phyloP scores from a whole-genome alignment of 2,888 invertebrate genomes.

The Ptychoptera contaminata region DNA sequence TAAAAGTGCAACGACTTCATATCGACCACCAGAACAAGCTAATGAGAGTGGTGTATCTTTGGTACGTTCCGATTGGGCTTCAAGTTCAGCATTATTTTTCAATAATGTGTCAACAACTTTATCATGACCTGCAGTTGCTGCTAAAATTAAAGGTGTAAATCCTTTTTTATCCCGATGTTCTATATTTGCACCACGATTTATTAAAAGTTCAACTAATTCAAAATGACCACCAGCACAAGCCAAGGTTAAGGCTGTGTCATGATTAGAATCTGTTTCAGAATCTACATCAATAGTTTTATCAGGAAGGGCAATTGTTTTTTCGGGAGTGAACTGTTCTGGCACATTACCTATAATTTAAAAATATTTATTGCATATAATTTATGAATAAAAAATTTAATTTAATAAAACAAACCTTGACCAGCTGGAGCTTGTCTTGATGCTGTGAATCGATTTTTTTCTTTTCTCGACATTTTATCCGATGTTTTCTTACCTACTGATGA shows the following conservation, averaged over 20 bases:
- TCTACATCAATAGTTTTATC: slow-evolving; percentile 83
- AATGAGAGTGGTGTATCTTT: slow-evolving; percentile 96
- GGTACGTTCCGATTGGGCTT: slow-evolving; percentile 96
- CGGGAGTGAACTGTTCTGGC: slow-evolving; percentile 21
- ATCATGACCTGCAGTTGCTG: slow-evolving; percentile 91
- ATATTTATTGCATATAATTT: background rate
- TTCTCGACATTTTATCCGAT: slow-evolving; percentile 28
- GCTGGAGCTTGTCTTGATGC: slow-evolving; percentile 28
- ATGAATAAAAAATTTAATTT: background rate
- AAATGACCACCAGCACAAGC: slow-evolving; percentile 96
- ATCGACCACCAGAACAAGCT: slow-evolving; percentile 93
- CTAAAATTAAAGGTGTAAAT: slow-evolving; percentile 92
- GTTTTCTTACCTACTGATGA: background rate
- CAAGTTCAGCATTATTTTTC: slow-evolving; percentile 90
- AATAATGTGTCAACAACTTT: slow-evolving; percentile 80
- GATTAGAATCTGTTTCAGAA: slow-evolving; percentile 95
- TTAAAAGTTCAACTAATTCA: slow-evolving; percentile 82
- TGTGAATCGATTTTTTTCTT: slow-evolving; percentile 28
- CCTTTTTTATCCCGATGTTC: slow-evolving; percentile 99
- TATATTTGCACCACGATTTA: slow-evolving; percentile 86
- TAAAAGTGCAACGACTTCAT: slow-evolving; percentile 87
- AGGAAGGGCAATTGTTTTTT: slow-evolving; percentile 32
- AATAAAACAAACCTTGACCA: slow-evolving; percentile 19
- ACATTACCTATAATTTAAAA: slow-evolving; percentile 2
- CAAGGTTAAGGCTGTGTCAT: slow-evolving; percentile 93